These are phyloP conservation scores for Illadopsis cleaveri DNA, from an alignment of 2,113 vertebrate species.

Conservation along the genomic window DNA sequence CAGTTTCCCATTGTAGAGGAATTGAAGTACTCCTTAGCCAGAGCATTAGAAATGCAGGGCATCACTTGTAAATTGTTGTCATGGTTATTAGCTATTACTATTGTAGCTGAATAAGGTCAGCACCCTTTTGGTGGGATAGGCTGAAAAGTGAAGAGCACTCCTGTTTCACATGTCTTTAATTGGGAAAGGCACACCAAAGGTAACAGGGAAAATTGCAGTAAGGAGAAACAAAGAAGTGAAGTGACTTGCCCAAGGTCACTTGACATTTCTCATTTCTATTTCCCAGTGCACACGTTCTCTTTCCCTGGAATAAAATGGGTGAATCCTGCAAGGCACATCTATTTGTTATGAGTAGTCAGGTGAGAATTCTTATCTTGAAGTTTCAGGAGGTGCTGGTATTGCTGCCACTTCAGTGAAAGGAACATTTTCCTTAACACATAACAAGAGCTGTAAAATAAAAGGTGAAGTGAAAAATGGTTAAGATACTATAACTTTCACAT, in stretches of 20 bases:
- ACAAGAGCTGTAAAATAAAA: slow-evolving; percentile 2
- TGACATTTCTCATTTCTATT: neutral
- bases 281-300: neutral
- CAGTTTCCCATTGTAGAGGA: neutral
- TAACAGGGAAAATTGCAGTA: neutral
- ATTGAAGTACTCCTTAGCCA: neutral
- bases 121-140: neutral
- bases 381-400: slow-evolving; percentile 3
- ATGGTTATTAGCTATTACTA: neutral
- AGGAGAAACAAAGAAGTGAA: neutral
- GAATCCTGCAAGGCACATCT: neutral
- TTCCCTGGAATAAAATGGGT: neutral
- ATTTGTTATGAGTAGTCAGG: slow-evolving; percentile 26
- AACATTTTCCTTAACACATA: neutral
- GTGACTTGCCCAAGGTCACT: slow-evolving; percentile 24
- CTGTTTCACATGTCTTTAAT: neutral
- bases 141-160: neutral
- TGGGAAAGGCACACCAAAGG: neutral
- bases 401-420: neutral
- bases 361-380: slow-evolving; percentile 36
- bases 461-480: neutral
- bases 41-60: neutral
- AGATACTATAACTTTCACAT: neutral
- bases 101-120: neutral
- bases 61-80: neutral